A percentile compares a stretch with the other conserved stretches of the same genome.
These are phyloP conservation scores for Hippocampus guttulatus DNA, from an alignment of 2,113 vertebrate genomes.

Conservation along the genomic window DNA sequence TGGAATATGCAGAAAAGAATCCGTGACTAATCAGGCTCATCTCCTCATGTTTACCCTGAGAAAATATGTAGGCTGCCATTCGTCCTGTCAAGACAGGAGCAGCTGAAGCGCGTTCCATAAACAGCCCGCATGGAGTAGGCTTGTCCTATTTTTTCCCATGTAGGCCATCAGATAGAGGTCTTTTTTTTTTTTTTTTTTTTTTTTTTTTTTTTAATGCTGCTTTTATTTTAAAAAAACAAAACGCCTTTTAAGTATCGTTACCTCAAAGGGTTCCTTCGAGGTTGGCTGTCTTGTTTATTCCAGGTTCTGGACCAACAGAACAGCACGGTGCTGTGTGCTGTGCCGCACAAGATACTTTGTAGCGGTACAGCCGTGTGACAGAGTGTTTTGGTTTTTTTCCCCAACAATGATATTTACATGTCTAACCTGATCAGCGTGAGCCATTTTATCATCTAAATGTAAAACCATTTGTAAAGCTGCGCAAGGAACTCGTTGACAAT, in stretches of 20 bases:
- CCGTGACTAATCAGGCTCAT: constrained; percentile 35
- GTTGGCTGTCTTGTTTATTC: background rate
- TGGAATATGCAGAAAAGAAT: constrained; percentile 12
- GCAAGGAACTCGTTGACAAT: too few species aligned
- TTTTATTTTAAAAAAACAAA: background rate
- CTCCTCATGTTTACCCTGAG: constrained; percentile 24
- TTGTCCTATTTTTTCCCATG: constrained; percentile 58
- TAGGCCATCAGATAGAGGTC: constrained; percentile 54
- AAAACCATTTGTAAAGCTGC: too few species aligned
- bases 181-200: background rate
- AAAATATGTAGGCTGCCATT: constrained; percentile 34
- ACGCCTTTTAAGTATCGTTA: background rate
- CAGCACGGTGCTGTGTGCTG: background rate
- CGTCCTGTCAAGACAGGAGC: constrained; percentile 24
- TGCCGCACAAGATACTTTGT: background rate
- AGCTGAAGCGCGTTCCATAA: constrained; percentile 35
- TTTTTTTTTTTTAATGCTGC: background rate
- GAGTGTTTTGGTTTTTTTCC: background rate
- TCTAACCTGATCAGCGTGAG: background rate
- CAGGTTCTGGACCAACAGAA: background rate
- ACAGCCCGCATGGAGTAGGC: constrained; percentile 36
- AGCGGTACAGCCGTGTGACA: background rate
- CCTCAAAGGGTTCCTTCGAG: background rate
- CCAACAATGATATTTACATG: background rate
- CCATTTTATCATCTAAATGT: background rate